Evolutionary conservation across 1,140 invertebrate species (phyloP), one percentile per base, ranked within the genome.

Genomic region (Nephotettix cincticeps): DNA sequence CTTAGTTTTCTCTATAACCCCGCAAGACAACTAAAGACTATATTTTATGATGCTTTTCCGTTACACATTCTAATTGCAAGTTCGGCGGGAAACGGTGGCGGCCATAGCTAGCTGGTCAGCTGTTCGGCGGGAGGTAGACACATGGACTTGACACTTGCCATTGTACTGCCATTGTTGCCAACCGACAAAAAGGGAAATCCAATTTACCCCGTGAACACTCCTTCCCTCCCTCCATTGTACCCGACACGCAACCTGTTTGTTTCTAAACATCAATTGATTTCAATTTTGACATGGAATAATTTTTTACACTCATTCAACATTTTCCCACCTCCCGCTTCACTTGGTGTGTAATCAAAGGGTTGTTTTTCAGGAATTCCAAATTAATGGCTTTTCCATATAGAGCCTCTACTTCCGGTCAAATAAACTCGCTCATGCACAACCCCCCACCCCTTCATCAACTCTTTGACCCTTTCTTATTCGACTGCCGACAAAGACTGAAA

Each of bases 121-220:
- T 23, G 47, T n/a, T 23, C 17, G 28, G 56, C 23, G 56, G 56
- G 56, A 61, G 56, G 56, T 27, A 14, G 56, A 61, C 56, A 61
- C 56, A 61, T 70, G 69, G 58, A 64, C 36, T 45, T 70, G 69
- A 70, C 69, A 70, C 51, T 58, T 70, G 69, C 68, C 32, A 69
- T 69, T 56, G 67, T 64, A 64, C 28, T 32, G 58, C n/a, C 56
- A 70, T 70, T 70, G 54, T 70, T 58, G 51, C 58, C 69, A 51
- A 65, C 64, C 64, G 30, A 70, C 69, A 70, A 70, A 70, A 70
- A 70, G 69, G 69, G 56, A 70, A 70, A 70, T 70, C 56, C 69
- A 70, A 70, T 70, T 70, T 70, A 58, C 69, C 69, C 36, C 61
- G 51, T 63, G 54, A 43, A 45, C 66, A 51, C 47, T 30, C 40